phyloP scores from a whole-genome alignment of 2,797 vertebrate species.

The Cercopithecus hamlyni region DNA sequence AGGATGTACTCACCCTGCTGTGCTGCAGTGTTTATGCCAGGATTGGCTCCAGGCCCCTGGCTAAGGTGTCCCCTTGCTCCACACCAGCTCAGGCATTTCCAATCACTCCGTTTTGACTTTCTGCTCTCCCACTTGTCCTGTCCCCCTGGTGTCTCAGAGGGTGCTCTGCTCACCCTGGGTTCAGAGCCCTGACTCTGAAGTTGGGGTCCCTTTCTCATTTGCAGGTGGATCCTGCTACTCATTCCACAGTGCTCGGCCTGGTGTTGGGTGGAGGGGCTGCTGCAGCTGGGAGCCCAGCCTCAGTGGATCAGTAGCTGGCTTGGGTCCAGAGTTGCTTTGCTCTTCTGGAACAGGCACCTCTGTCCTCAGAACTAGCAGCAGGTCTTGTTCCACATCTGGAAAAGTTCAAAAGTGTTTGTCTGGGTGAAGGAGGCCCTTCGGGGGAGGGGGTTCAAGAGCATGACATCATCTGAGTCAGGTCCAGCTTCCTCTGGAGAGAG shows the following conservation, averaged over 20 bases:
- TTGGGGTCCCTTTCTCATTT: neutral
- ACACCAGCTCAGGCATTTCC: neutral
- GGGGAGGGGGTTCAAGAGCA: slow-evolving; percentile 70
- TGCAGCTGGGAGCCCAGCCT: neutral
- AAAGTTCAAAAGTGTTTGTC: slow-evolving; percentile 77
- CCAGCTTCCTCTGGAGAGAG: slow-evolving; percentile 67
- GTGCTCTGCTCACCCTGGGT: neutral
- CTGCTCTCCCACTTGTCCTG: neutral
- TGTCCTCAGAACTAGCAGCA: slow-evolving; percentile 4
- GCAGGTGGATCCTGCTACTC: neutral
- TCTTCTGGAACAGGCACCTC: slow-evolving; percentile 48
- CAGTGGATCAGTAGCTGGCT: neutral
- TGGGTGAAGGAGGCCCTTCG: slow-evolving; percentile 75
- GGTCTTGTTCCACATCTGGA: slow-evolving; percentile 79
- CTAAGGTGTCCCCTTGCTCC: neutral
- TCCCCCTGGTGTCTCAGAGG: neutral
- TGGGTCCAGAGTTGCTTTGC: slow-evolving; percentile 26
- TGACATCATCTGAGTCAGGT: slow-evolving; percentile 61
- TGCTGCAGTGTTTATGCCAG: rapidly evolving
- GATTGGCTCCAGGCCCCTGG: neutral
- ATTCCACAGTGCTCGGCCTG: neutral
- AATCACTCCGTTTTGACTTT: neutral
- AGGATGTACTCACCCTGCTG: neutral
- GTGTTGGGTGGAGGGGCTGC: neutral
- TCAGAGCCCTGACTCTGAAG: neutral